phyloP scores from a whole-genome alignment of 2,797 vertebrate species.

The Neostethus bicornis region DNA sequence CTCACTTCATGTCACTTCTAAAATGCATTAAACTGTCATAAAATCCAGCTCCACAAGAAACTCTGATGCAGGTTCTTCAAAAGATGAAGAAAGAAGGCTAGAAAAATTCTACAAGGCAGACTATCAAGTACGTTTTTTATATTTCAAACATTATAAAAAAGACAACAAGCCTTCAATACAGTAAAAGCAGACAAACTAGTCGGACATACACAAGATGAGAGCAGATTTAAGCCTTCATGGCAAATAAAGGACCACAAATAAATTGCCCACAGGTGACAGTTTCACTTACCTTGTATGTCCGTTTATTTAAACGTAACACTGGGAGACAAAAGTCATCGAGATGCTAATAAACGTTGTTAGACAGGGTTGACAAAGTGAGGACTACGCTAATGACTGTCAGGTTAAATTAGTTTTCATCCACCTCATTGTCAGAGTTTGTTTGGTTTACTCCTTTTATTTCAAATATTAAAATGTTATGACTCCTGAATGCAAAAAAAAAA shows the following conservation, averaged over 20 bases:
- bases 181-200: constrained; percentile 60
- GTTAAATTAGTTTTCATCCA: constrained; percentile 31
- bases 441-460: constrained; percentile 7
- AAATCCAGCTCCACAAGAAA: constrained; percentile 48
- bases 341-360: constrained; percentile 67
- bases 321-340: constrained; percentile 72
- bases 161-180: constrained; percentile 36
- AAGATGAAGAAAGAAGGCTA: constrained; percentile 12
- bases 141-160: constrained; percentile 31
- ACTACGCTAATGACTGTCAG: constrained; percentile 52
- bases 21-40: constrained; percentile 44
- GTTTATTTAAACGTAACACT: constrained; percentile 52
- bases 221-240: constrained; percentile 32
- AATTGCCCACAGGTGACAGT: constrained; percentile 51
- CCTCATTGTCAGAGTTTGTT: constrained; percentile 41
- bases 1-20: constrained; percentile 13
- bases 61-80: constrained; percentile 43
- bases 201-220: constrained; percentile 40
- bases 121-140: constrained; percentile 23
- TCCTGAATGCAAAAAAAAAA: not conserved
- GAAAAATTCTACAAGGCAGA: constrained; percentile 10
- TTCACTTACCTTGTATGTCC: constrained; percentile 70
- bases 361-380: constrained; percentile 59
- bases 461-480: not conserved
- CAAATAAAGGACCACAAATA: constrained; percentile 51